Percentiles rank a stretch among this genome's conserved stretches.
These are phyloP conservation scores for Paratrypauchen microcephalus DNA, from an alignment of 2,797 vertebrate genomes.

Conservation along the genomic window DNA sequence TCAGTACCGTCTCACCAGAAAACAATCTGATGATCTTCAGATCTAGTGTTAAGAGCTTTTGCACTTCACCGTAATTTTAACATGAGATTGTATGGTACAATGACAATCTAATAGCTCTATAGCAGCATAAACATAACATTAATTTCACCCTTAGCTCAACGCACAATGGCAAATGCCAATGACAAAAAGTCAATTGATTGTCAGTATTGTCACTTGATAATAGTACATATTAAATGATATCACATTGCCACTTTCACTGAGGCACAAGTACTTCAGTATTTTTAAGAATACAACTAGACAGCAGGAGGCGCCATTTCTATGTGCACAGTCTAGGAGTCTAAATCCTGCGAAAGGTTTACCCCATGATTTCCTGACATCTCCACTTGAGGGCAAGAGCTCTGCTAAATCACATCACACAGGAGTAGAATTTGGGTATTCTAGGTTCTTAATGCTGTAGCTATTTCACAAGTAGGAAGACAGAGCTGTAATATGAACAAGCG, in stretches of 20 bases:
- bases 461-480: constrained; percentile 32
- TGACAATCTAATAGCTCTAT: constrained; percentile 31
- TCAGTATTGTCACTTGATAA: constrained; percentile 16
- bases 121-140: constrained; percentile 37
- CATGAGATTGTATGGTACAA: constrained; percentile 14
- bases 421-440: constrained; percentile 16
- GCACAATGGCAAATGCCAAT: constrained; percentile 14
- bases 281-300: constrained; percentile 38
- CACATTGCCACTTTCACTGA: constrained; percentile 1
- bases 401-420: constrained; percentile 51
- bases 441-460: neutral
- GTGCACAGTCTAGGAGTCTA: constrained; percentile 16
- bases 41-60: neutral
- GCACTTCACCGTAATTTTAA: constrained; percentile 1
- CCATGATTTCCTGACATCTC: constrained; percentile 52
- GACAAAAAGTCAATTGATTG: constrained; percentile 42
- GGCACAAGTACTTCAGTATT: neutral
- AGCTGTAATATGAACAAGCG: constrained; percentile 19
- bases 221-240: constrained; percentile 11
- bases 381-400: constrained; percentile 52
- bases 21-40: constrained; percentile 3
- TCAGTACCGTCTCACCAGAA: neutral
- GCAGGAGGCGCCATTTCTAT: constrained; percentile 62
- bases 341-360: neutral
- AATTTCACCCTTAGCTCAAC: constrained; percentile 27